A percentile compares a stretch with the other conserved stretches of the same genome.
These are phyloP conservation scores for Teleogryllus occipitalis DNA, from an alignment of 1,140 invertebrate species.

Conservation along the genomic window DNA sequence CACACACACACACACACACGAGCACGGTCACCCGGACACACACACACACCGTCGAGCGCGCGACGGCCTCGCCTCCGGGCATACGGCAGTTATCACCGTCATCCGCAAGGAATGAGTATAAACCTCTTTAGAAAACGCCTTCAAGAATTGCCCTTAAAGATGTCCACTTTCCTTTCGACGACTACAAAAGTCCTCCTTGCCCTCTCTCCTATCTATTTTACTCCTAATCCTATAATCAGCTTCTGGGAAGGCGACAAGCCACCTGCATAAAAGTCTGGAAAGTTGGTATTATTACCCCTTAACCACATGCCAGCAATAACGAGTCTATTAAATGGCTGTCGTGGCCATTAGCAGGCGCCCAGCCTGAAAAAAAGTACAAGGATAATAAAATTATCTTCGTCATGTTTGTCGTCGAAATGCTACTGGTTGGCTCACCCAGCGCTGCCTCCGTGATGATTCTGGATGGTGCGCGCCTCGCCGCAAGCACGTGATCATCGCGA, in stretches of 20 bases:
- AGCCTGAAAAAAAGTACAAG: neutral
- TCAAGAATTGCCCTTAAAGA: constrained; percentile 1
- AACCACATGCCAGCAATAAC: neutral
- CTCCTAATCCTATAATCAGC: neutral
- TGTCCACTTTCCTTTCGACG: neutral
- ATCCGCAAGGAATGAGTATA: neutral
- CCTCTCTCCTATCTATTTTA: neutral
- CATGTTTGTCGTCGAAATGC: neutral
- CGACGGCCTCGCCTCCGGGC: no score
- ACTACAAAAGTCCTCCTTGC: neutral
- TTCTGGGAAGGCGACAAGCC: neutral
- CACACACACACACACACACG: no score
- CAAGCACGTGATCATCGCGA: no score
- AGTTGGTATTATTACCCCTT: neutral
- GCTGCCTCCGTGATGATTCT: no score
- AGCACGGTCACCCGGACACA: no score
- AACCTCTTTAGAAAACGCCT: neutral
- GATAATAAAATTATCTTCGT: neutral
- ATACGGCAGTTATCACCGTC: no score
- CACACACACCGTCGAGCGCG: no score
- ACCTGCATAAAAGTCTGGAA: neutral
- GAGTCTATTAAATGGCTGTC: constrained; percentile 1
- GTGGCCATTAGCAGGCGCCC: neutral
- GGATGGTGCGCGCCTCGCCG: no score
- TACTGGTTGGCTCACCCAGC: neutral